Conservation (phyloP, 2,888 invertebrate genomes). For the Trachelus iudaicus region DNA sequence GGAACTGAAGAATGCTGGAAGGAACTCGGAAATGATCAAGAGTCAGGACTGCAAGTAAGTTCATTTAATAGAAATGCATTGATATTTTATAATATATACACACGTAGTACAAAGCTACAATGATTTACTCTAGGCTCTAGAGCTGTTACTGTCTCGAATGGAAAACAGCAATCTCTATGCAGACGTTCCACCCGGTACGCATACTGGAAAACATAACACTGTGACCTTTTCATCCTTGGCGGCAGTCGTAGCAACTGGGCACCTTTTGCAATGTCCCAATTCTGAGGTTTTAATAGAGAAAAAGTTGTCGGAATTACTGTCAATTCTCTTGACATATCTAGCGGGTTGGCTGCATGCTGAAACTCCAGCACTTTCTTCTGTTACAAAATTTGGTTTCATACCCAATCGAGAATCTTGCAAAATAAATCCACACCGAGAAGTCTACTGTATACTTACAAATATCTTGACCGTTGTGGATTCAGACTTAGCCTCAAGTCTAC, state of each 20-base stretch:
- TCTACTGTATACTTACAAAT: constrained; percentile 48
- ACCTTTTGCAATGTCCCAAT: constrained; percentile 46
- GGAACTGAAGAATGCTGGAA: constrained; percentile 56
- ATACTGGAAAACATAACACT: constrained; percentile 37
- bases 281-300: constrained; percentile 44
- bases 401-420: constrained; percentile 56
- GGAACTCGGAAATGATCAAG: constrained; percentile 48
- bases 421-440: constrained; percentile 51
- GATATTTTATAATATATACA: not conserved
- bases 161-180: constrained; percentile 22
- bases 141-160: constrained; percentile 45
- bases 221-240: constrained; percentile 49
- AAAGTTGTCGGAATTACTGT: constrained; percentile 44
- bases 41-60: constrained; percentile 44
- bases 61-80: not conserved
- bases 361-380: constrained; percentile 50
- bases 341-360: constrained; percentile 56
- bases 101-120: not conserved
- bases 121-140: constrained; percentile 34
- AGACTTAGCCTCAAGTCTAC: constrained; percentile 38
- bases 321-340: constrained; percentile 48
- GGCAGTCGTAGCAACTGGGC: constrained; percentile 48
- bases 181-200: not conserved
- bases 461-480: constrained; percentile 45
- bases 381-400: constrained; percentile 56